A percentile compares a stretch with the other conserved stretches of the same genome.
Evolutionary conservation across 2,113 vertebrate species (phyloP).

Genomic region (Cercocebus atys): DNA sequence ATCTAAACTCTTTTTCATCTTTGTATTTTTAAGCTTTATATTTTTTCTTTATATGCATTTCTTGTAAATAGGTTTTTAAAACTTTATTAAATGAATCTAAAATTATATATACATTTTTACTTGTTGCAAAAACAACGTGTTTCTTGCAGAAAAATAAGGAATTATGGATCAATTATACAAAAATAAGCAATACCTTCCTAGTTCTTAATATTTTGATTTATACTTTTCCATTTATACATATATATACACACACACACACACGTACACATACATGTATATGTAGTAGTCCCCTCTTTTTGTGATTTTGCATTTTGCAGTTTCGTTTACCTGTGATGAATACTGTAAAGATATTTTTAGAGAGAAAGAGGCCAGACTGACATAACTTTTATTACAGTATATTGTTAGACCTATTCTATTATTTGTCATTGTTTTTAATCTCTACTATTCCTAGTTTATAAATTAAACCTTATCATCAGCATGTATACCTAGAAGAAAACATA

Average conservation of each 20-base stretch:
- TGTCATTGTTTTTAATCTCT: neutral
- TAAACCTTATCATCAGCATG: neutral
- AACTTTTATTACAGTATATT: neutral
- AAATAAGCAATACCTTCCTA: neutral
- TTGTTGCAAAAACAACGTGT: neutral
- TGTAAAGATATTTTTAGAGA: neutral
- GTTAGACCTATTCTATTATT: neutral
- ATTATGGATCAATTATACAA: neutral
- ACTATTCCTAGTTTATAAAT: neutral
- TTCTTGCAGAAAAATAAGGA: neutral
- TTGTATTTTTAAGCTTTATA: neutral
- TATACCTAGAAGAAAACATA: neutral
- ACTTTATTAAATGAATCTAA: neutral
- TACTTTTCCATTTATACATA: neutral
- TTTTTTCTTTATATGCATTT: neutral
- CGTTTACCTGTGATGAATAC: neutral
- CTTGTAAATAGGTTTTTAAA: neutral
- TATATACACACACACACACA: neutral
- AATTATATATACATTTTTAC: neutral
- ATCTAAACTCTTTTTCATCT: neutral
- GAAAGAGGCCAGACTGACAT: neutral
- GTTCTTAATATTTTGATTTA: neutral
- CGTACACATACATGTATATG: neutral
- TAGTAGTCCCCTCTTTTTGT: neutral
- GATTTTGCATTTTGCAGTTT: neutral